phyloP scores from a whole-genome alignment of 2,797 vertebrate genomes.

The Kryptolebias ocellatus region DNA sequence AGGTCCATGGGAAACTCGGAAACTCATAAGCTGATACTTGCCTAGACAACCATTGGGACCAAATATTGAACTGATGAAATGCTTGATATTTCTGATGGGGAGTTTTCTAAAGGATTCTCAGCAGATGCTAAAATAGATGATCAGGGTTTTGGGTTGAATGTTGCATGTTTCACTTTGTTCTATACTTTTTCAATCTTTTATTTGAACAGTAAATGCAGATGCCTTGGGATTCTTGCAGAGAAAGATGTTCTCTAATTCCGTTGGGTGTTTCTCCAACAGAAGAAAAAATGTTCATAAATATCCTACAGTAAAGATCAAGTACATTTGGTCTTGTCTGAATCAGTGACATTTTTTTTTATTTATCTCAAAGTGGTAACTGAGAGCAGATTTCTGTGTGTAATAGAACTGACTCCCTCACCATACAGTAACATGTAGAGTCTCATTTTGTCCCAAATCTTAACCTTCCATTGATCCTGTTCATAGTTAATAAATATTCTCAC shows the following conservation, averaged over 20 bases:
- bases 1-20: conserved; percentile 37
- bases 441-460: background rate
- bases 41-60: conserved; percentile 54
- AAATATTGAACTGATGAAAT: conserved; percentile 55
- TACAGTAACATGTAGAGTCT: no score
- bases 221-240: background rate
- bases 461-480: background rate
- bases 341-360: no score
- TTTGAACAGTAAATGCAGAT: background rate
- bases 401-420: no score
- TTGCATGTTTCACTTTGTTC: conserved; percentile 18
- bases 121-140: conserved; percentile 11
- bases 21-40: conserved; percentile 48
- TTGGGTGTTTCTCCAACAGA: no score
- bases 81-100: conserved; percentile 25
- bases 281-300: no score
- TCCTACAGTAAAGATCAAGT: no score
- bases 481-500: background rate
- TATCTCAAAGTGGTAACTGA: no score
- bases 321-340: no score
- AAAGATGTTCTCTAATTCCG: background rate
- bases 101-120: conserved; percentile 15
- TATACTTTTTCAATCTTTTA: background rate
- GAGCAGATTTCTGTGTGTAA: no score
- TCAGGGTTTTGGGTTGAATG: conserved; percentile 23